Percentiles rank a stretch among this genome's conserved stretches.
Conservation (phyloP, 2,113 vertebrate species). For the Tringa solitaria region DNA sequence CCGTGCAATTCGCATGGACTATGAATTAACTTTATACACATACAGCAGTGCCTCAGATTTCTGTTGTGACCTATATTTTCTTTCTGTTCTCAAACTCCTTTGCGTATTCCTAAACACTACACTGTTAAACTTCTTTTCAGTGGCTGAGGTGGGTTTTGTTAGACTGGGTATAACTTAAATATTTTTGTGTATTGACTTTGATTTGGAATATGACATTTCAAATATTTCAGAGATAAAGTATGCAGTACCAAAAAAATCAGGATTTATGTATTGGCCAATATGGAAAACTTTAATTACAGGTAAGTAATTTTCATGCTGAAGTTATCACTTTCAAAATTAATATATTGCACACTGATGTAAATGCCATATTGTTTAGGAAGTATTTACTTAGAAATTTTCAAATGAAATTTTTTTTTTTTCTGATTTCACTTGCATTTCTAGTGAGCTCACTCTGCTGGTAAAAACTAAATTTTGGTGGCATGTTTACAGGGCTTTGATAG, state of each 20-base stretch:
- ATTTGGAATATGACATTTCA: conserved; percentile 61
- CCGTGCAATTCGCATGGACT: background rate
- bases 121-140: background rate
- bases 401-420: background rate
- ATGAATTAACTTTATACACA: background rate
- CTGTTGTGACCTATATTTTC: background rate
- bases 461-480: conserved; percentile 21
- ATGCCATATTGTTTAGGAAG: conserved; percentile 62
- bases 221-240: conserved; percentile 76
- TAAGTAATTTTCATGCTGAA: conserved; percentile 63
- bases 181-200: background rate
- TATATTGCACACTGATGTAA: conserved; percentile 54
- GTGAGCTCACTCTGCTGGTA: conserved; percentile 26
- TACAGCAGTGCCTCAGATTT: conserved; percentile 21
- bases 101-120: background rate
- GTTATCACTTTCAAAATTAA: conserved; percentile 35
- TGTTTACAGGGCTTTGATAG: conserved; percentile 45
- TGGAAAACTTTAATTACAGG: conserved; percentile 64
- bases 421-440: conserved; percentile 46
- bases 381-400: conserved; percentile 41
- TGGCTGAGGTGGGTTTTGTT: conserved; percentile 24
- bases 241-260: conserved; percentile 72
- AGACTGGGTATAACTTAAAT: background rate
- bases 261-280: conserved; percentile 65
- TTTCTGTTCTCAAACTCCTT: background rate